Percentiles rank a stretch among this genome's conserved stretches.
Evolutionary conservation across 2,888 invertebrate species (phyloP).

Genomic region (Sphaerophoria rueppellii): DNA sequence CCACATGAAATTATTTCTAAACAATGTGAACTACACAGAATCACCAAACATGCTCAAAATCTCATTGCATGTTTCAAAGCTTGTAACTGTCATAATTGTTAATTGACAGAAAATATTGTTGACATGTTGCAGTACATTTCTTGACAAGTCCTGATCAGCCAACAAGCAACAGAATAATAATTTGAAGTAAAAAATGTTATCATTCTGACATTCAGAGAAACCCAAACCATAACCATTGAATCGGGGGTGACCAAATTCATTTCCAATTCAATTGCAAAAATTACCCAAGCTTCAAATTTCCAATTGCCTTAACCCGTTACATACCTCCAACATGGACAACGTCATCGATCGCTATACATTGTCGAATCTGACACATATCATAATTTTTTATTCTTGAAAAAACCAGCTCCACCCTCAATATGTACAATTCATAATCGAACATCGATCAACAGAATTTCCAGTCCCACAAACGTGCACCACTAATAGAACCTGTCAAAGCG

Average conservation of each 20-base stretch:
- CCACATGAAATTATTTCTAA: too few species aligned
- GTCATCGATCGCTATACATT: neutral
- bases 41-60: too few species aligned
- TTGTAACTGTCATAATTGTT: too few species aligned
- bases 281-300: neutral
- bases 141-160: too few species aligned
- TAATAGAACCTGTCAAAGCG: conserved; percentile 68
- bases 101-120: too few species aligned
- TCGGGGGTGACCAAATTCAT: neutral
- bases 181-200: neutral
- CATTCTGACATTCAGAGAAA: neutral
- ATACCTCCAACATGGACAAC: neutral
- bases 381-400: neutral
- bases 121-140: too few species aligned
- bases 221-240: neutral
- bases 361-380: conserved; percentile 60
- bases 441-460: conserved; percentile 64
- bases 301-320: conserved; percentile 1
- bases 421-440: conserved; percentile 28
- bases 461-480: conserved; percentile 47
- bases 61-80: too few species aligned
- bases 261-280: neutral
- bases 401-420: conserved; percentile 57
- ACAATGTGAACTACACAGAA: too few species aligned
- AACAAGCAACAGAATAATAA: too few species aligned